phyloP scores from a whole-genome alignment of 2,797 vertebrate genomes.

The Calcarius lapponicus region DNA sequence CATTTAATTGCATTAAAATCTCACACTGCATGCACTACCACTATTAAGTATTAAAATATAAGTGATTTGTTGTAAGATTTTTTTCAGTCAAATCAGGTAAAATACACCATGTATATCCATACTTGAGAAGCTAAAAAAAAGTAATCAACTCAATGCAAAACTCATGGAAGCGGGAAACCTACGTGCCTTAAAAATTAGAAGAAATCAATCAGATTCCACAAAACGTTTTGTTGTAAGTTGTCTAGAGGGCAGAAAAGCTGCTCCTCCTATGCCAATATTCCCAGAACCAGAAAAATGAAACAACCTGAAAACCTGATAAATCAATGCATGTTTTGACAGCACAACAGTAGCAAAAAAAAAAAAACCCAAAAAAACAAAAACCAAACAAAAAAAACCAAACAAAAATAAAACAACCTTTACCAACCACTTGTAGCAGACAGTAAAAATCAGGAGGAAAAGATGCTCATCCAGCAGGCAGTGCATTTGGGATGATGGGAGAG shows the following conservation, averaged over 20 bases:
- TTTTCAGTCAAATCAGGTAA: background rate
- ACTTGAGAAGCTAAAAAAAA: background rate
- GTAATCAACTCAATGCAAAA: background rate
- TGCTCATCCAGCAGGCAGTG: background rate
- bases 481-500: background rate
- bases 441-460: background rate
- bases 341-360: accelerated
- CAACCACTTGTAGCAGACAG: background rate
- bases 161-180: background rate
- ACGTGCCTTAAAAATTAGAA: background rate
- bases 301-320: background rate
- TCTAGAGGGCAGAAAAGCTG: background rate
- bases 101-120: background rate
- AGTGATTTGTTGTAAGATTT: background rate
- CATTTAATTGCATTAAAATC: background rate
- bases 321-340: background rate
- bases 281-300: background rate
- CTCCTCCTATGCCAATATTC: background rate
- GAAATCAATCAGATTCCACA: background rate
- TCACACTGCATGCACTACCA: background rate
- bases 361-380: background rate
- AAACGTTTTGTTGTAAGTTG: background rate
- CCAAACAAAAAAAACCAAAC: background rate
- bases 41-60: background rate
- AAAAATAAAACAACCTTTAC: background rate